Evolutionary conservation across 2,888 invertebrate species (phyloP).

Genomic region (Drosophila paramelanica): DNA sequence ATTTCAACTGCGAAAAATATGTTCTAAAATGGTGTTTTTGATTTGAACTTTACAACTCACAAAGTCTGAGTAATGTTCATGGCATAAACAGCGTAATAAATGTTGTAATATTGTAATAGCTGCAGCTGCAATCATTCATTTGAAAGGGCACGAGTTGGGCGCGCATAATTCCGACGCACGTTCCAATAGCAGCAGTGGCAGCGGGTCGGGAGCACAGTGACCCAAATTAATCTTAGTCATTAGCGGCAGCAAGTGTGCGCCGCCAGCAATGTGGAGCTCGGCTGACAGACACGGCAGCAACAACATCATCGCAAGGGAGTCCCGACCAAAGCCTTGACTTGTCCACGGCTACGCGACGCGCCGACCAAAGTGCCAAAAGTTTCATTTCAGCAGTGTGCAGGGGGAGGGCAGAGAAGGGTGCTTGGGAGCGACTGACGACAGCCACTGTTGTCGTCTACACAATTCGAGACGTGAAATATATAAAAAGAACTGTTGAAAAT

Average conservation of each 20-base stretch:
- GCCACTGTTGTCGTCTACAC: slow-evolving; percentile 37
- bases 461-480: slow-evolving; percentile 29
- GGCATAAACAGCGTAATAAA: slow-evolving; percentile 5
- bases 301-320: slow-evolving; percentile 18
- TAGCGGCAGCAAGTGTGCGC: slow-evolving; percentile 67
- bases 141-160: slow-evolving; percentile 43
- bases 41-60: too few relatives aligned
- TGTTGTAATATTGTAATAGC: neutral
- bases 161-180: slow-evolving; percentile 54
- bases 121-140: slow-evolving; percentile 40
- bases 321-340: slow-evolving; percentile 35
- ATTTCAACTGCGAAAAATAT: too few relatives aligned
- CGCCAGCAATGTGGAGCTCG: slow-evolving; percentile 41
- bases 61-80: neutral
- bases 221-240: slow-evolving; percentile 82
- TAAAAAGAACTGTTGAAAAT: neutral
- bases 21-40: too few relatives aligned
- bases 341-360: slow-evolving; percentile 48
- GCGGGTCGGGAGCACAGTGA: slow-evolving; percentile 60
- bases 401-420: slow-evolving; percentile 7
- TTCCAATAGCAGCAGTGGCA: slow-evolving; percentile 9
- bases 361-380: slow-evolving; percentile 64
- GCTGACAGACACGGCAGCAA: slow-evolving; percentile 34
- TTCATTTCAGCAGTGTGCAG: slow-evolving; percentile 20
- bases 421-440: slow-evolving; percentile 35